Evolutionary conservation across 2,797 vertebrate genomes (phyloP).

Genomic region (Potorous gilbertii): DNA sequence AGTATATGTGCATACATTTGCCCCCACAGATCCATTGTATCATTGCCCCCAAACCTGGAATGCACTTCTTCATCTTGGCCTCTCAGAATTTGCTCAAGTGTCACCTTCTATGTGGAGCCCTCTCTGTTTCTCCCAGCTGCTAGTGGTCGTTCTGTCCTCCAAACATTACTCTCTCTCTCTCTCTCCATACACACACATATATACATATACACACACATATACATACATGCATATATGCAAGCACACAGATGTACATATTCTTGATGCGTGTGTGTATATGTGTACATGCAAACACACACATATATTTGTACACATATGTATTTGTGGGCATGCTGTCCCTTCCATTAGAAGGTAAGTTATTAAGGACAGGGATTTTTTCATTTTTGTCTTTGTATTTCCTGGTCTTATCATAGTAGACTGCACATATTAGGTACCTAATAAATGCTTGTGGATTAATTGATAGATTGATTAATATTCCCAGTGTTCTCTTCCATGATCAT

Average conservation of each 20-base stretch:
- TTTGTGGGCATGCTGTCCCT: not conserved
- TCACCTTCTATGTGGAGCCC: not conserved
- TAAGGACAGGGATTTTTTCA: not conserved
- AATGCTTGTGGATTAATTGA: not conserved
- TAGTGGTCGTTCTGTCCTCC: not conserved
- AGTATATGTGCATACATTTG: not conserved
- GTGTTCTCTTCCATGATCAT: not conserved
- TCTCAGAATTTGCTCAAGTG: not conserved
- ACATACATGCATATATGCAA: not conserved
- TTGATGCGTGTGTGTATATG: not conserved
- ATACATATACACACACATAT: not conserved
- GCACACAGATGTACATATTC: not conserved
- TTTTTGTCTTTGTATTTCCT: not conserved
- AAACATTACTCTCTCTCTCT: not conserved
- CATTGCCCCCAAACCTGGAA: not conserved
- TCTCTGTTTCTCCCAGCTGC: not conserved
- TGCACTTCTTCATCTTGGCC: not conserved
- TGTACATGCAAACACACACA: not conserved
- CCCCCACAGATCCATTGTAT: not conserved
- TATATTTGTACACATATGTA: not conserved
- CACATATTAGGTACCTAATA: not conserved
- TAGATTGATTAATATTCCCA: not conserved
- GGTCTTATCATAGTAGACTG: not conserved
- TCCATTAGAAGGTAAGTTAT: not conserved
- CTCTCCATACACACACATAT: not conserved